Percentiles rank a stretch among this genome's conserved stretches.
These are phyloP conservation scores for Stegostoma tigrinum DNA, from an alignment of 2,113 vertebrate species.

Conservation along the genomic window DNA sequence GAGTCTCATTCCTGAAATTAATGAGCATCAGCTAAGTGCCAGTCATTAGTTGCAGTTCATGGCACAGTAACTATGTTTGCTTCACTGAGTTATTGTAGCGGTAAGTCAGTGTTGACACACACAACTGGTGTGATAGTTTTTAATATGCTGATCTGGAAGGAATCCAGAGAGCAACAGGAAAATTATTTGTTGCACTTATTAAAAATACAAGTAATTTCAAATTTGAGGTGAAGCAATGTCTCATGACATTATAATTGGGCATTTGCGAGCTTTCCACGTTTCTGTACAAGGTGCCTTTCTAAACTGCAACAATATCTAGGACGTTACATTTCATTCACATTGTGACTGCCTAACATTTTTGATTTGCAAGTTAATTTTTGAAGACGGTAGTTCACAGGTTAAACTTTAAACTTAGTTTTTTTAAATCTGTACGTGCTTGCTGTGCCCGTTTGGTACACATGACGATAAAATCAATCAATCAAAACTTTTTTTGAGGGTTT, in stretches of 20 bases:
- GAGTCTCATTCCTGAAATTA: neutral
- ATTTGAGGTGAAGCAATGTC: too few relatives aligned
- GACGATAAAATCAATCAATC: too few relatives aligned
- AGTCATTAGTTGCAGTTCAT: neutral
- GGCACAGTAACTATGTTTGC: neutral
- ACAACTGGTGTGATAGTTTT: neutral
- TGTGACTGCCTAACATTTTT: neutral
- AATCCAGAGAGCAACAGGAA: neutral
- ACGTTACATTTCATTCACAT: neutral
- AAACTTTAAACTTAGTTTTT: too few relatives aligned
- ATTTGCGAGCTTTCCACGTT: neutral
- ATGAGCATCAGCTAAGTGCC: neutral
- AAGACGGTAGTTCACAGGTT: too few relatives aligned
- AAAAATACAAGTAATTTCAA: neutral
- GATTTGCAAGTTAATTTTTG: neutral
- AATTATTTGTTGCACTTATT: neutral
- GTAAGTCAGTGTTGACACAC: neutral
- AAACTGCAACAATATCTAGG: neutral
- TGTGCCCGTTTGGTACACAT: too few relatives aligned
- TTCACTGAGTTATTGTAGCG: neutral
- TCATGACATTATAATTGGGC: neutral
- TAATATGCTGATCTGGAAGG: neutral
- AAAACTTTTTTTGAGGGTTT: too few relatives aligned
- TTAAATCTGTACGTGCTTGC: too few relatives aligned
- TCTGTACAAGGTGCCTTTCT: neutral